A percentile compares a stretch with the other conserved stretches of the same genome.
phyloP scores from a whole-genome alignment of 2,797 vertebrate species.

The Vultur gryphus region DNA sequence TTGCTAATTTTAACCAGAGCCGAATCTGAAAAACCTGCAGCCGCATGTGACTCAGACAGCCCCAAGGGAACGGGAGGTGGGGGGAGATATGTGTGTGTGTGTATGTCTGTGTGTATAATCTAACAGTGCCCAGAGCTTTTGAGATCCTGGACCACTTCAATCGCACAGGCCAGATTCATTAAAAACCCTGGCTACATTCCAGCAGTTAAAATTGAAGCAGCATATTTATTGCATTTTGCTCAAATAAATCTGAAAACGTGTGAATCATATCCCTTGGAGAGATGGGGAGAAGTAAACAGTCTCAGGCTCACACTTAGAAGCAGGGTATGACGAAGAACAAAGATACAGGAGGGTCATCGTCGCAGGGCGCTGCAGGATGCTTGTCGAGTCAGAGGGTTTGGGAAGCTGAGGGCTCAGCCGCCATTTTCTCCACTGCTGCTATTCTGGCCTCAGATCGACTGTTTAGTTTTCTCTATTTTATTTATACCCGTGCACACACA shows the following conservation, averaged over 20 bases:
- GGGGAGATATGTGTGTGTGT: conserved; percentile 70
- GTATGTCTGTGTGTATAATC: conserved; percentile 85
- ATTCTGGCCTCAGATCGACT: background rate
- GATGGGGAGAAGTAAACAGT: conserved; percentile 76
- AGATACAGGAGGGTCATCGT: conserved; percentile 39
- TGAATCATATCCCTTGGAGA: conserved; percentile 96
- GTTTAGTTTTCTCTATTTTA: background rate
- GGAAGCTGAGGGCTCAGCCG: background rate
- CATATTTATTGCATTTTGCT: conserved; percentile 97
- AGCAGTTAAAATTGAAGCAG: conserved; percentile 96
- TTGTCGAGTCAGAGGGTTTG: background rate
- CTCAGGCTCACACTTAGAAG: conserved; percentile 57
- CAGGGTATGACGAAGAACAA: conserved; percentile 26
- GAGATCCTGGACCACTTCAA: conserved; percentile 85
- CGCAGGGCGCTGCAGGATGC: background rate
- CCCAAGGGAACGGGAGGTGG: conserved; percentile 80
- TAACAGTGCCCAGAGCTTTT: conserved; percentile 92
- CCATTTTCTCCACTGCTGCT: background rate
- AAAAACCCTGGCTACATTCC: conserved; percentile 95
- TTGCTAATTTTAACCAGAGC: conserved; percentile 85
- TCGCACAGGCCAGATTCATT: conserved; percentile 97
- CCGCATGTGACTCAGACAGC: conserved; percentile 75
- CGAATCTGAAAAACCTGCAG: conserved; percentile 81
- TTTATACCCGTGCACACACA: background rate
- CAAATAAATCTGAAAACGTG: conserved; percentile 98